Conservation (phyloP, 2,113 vertebrate species). For the Gopherus evgoodei region DNA sequence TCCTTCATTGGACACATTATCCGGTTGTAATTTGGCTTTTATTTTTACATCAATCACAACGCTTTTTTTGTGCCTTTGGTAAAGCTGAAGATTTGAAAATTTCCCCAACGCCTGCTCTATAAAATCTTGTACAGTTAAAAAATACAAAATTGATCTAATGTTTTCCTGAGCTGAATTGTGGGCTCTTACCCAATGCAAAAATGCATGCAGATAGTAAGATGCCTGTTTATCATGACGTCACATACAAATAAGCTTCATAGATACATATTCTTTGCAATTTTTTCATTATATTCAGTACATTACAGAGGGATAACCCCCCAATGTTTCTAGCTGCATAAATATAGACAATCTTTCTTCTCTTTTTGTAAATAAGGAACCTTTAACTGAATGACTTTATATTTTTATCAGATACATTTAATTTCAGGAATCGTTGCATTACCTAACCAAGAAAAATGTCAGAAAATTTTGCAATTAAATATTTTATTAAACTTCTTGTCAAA, state of each 20-base stretch:
- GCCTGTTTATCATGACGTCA: background rate
- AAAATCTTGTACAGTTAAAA: background rate
- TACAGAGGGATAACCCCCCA: background rate
- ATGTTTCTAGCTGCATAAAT: background rate
- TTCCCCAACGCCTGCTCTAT: background rate
- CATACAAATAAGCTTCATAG: background rate
- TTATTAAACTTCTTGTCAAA: too few relatives aligned
- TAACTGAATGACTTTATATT: background rate
- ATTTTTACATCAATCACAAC: conserved; percentile 30
- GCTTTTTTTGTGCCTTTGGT: conserved; percentile 16
- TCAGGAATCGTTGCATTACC: too few relatives aligned
- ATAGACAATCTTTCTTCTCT: background rate
- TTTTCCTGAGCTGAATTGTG: fast-evolving
- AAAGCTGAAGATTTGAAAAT: background rate
- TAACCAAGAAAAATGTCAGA: too few relatives aligned
- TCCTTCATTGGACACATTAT: background rate
- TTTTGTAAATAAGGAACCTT: background rate
- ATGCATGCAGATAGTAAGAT: background rate
- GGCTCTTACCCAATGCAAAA: background rate
- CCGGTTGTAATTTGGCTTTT: conserved; percentile 1
- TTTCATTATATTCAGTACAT: background rate
- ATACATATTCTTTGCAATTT: background rate
- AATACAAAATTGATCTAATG: background rate
- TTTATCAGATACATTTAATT: background rate
- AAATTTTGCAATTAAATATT: too few relatives aligned